Percentiles rank a stretch among this genome's conserved stretches.
Evolutionary conservation across 2,888 invertebrate species (phyloP).

Genomic region (Drosophila siamana): DNA sequence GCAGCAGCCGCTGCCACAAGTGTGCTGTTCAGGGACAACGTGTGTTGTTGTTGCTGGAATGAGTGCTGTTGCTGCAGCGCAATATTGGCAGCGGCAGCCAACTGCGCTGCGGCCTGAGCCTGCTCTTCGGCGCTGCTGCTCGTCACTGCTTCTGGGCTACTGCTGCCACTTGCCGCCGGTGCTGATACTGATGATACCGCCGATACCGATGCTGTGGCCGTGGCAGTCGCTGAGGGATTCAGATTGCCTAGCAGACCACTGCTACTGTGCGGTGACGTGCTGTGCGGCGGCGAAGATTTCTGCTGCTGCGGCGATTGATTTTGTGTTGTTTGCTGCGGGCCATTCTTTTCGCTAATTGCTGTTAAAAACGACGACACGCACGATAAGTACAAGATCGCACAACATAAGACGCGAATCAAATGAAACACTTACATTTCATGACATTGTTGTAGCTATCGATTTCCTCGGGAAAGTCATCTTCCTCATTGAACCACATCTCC

Average conservation of each 20-base stretch:
- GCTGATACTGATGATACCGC: constrained; percentile 76
- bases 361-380: neutral
- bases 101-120: constrained; percentile 78
- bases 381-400: neutral
- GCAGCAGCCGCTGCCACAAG: constrained; percentile 77
- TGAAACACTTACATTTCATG: constrained; percentile 83
- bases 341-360: constrained; percentile 84
- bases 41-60: constrained; percentile 83
- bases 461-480: constrained; percentile 96
- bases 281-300: constrained; percentile 81
- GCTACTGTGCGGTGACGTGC: constrained; percentile 68
- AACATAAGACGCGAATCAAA: neutral
- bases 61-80: constrained; percentile 84
- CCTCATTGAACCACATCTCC: constrained; percentile 99
- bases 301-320: constrained; percentile 69
- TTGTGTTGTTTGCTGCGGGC: constrained; percentile 84
- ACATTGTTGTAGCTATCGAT: constrained; percentile 85
- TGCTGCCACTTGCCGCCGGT: constrained; percentile 71
- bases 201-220: constrained; percentile 60
- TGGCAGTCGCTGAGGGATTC: constrained; percentile 78
- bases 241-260: constrained; percentile 78
- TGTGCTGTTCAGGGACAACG: constrained; percentile 82
- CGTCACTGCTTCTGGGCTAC: constrained; percentile 69
- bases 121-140: constrained; percentile 70
- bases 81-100: constrained; percentile 82